These are phyloP conservation scores for Archivesica marissinica DNA, from an alignment of 1,140 invertebrate genomes.

Conservation along the genomic window DNA sequence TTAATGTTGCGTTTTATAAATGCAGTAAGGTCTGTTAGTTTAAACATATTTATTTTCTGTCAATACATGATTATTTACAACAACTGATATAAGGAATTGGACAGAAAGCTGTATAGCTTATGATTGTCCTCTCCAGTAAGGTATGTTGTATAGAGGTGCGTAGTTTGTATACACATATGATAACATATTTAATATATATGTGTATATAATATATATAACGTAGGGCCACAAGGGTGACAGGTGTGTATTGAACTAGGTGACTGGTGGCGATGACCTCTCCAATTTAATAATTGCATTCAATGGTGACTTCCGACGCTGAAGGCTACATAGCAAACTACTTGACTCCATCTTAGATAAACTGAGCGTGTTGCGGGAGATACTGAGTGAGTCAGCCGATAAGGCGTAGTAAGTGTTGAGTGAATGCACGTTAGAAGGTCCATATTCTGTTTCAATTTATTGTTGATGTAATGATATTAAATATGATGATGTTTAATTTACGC, in stretches of 20 bases:
- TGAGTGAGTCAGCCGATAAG: neutral
- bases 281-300: slow-evolving; percentile 19
- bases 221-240: neutral
- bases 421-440: neutral
- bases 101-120: neutral
- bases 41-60: too few relatives aligned
- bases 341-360: slow-evolving; percentile 1
- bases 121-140: neutral
- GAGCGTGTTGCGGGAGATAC: neutral
- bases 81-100: too few relatives aligned
- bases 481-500: neutral
- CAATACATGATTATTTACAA: too few relatives aligned
- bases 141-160: neutral
- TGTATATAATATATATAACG: neutral
- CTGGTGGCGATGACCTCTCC: neutral
- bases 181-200: neutral
- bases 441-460: neutral
- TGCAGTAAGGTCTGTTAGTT: too few relatives aligned
- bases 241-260: neutral
- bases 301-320: slow-evolving; percentile 16
- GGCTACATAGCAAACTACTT: slow-evolving; percentile 26
- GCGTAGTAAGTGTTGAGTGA: neutral
- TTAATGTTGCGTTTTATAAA: neutral
- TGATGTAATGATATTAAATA: neutral
- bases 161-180: neutral